Conservation (phyloP, 92 coral and sea anemone species). For the Virgularia gustaviana region DNA sequence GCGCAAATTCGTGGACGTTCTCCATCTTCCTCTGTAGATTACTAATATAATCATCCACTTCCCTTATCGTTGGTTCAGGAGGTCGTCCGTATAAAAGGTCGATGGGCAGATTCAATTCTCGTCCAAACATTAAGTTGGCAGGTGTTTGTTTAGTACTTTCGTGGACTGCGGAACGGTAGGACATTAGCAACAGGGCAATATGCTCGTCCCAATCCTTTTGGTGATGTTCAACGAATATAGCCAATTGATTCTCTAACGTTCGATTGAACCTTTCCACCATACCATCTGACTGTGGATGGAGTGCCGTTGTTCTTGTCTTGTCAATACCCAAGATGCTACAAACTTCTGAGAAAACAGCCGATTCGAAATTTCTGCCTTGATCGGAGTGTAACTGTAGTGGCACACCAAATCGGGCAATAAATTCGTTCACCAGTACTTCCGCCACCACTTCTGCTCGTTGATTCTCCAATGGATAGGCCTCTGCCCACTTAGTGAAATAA, state of each 20-base stretch:
- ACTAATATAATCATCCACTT: background rate
- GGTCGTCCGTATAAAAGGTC: slow-evolving; percentile 21
- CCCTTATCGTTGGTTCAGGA: background rate
- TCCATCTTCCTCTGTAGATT: slow-evolving; percentile 11
- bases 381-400: slow-evolving; percentile 13
- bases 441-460: slow-evolving; percentile 18
- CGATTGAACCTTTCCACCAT: slow-evolving; percentile 39
- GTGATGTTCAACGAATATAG: slow-evolving; percentile 15
- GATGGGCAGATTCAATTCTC: background rate
- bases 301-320: slow-evolving; percentile 43
- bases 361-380: slow-evolving; percentile 37
- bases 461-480: slow-evolving; percentile 3
- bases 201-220: slow-evolving; percentile 42
- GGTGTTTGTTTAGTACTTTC: slow-evolving; percentile 43
- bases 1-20: slow-evolving; percentile 7
- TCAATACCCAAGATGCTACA: slow-evolving; percentile 33
- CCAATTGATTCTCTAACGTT: slow-evolving; percentile 19
- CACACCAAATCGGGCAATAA: too few relatives aligned
- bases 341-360: slow-evolving; percentile 32
- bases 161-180: slow-evolving; percentile 41
- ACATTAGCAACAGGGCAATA: slow-evolving; percentile 31
- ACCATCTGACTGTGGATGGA: slow-evolving; percentile 44
- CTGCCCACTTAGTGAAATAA: slow-evolving; percentile 14
- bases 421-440: slow-evolving; percentile 2
- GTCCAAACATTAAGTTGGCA: slow-evolving; percentile 28